A percentile compares a stretch with the other conserved stretches of the same genome.
phyloP scores from a whole-genome alignment of 2,888 invertebrate species.

The Leucoptera coffeella region DNA sequence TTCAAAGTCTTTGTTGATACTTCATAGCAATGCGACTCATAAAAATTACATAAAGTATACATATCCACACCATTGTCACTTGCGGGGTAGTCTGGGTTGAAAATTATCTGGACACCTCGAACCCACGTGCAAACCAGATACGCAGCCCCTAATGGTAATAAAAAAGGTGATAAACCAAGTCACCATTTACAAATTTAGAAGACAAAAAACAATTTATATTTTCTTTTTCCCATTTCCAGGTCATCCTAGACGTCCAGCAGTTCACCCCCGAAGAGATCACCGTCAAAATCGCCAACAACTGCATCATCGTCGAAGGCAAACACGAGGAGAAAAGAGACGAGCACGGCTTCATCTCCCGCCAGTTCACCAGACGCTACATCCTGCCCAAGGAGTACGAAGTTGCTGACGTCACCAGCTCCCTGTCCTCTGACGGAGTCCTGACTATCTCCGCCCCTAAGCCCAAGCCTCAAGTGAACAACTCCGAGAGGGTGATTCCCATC shows the following conservation, averaged over 20 bases:
- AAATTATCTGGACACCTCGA: too few relatives aligned
- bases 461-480: slow-evolving; percentile 26
- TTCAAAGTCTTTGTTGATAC: too few relatives aligned
- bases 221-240: too few relatives aligned
- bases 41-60: too few relatives aligned
- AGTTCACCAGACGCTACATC: slow-evolving; percentile 67
- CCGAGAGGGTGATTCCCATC: slow-evolving; percentile 68
- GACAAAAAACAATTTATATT: too few relatives aligned
- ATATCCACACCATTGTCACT: too few relatives aligned
- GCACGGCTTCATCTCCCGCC: slow-evolving; percentile 74
- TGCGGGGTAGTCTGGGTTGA: too few relatives aligned
- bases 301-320: slow-evolving; percentile 66
- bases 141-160: too few relatives aligned
- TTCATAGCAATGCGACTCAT: too few relatives aligned
- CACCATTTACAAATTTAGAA: too few relatives aligned
- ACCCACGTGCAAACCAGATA: too few relatives aligned
- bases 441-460: slow-evolving; percentile 69
- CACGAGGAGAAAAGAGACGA: slow-evolving; percentile 84
- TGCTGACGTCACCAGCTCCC: slow-evolving; percentile 63
- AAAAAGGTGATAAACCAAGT: too few relatives aligned
- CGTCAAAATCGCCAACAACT: slow-evolving; percentile 65
- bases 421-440: slow-evolving; percentile 77
- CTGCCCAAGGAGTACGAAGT: slow-evolving; percentile 66
- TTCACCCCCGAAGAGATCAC: slow-evolving; percentile 71
- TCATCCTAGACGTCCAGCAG: slow-evolving; percentile 69